These are phyloP conservation scores for Antheraea yamamai DNA, from an alignment of 2,888 invertebrate species.

Conservation along the genomic window DNA sequence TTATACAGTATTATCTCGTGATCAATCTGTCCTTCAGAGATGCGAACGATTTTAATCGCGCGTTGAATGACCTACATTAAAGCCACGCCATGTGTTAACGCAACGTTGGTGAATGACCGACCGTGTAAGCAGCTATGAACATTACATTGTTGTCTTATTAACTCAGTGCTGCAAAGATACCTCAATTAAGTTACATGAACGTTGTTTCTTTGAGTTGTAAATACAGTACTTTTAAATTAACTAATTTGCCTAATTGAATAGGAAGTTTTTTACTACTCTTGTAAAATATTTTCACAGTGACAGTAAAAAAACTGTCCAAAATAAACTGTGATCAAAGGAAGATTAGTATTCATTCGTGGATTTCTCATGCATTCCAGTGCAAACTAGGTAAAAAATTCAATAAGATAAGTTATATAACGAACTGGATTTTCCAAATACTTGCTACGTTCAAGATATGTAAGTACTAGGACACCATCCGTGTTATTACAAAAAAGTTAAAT, in stretches of 20 bases:
- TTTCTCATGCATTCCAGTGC: background rate
- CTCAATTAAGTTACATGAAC: background rate
- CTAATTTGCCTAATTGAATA: background rate
- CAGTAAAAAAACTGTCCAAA: too few species aligned
- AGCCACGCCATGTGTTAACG: constrained; percentile 5
- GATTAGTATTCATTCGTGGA: background rate
- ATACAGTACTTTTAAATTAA: background rate
- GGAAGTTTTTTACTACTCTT: background rate
- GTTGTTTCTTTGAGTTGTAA: background rate
- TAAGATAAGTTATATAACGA: too few species aligned
- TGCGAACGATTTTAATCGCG: constrained; percentile 8
- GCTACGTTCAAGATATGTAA: too few species aligned
- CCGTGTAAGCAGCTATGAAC: constrained; percentile 42
- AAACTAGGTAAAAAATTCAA: background rate
- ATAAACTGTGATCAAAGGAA: too few species aligned
- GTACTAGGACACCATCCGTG: too few species aligned
- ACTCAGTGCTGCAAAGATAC: background rate
- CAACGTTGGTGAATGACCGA: constrained; percentile 53
- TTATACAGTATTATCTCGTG: constrained; percentile 2
- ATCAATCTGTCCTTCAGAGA: constrained; percentile 12
- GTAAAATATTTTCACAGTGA: background rate
- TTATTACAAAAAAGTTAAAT: too few species aligned
- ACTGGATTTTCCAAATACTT: too few species aligned
- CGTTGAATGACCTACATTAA: constrained; percentile 11
- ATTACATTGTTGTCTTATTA: background rate